Evolutionary conservation across 2,113 vertebrate species (phyloP).

Genomic region (Rhegmatorhina hoffmannsi): DNA sequence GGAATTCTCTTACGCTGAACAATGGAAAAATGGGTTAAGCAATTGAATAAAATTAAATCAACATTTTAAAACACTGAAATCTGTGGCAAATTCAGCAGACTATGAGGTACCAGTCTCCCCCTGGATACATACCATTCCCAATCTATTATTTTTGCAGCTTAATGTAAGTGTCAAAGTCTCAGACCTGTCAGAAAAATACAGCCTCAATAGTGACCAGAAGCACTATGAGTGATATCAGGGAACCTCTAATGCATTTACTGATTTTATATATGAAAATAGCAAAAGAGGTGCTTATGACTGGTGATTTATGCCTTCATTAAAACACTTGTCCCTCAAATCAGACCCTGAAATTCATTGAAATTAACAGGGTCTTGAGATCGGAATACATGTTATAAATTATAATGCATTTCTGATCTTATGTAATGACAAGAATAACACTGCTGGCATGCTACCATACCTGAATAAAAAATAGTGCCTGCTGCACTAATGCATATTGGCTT

Average conservation of each 20-base stretch:
- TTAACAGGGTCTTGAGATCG: conserved; percentile 40
- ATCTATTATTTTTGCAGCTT: not conserved
- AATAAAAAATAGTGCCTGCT: not conserved
- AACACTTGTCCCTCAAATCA: conserved; percentile 34
- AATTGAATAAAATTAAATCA: conserved; percentile 17
- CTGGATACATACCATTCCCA: not conserved
- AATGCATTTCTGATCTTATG: not conserved
- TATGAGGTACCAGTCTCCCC: not conserved
- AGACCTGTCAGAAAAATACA: not conserved
- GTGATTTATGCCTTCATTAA: conserved; percentile 57
- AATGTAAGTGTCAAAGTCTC: not conserved
- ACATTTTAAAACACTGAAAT: conserved; percentile 38
- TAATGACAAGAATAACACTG: not conserved
- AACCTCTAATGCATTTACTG: not conserved
- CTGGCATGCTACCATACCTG: not conserved
- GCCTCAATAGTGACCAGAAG: not conserved
- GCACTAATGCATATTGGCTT: not conserved
- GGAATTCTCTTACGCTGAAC: not conserved
- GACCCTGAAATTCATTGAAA: conserved; percentile 38
- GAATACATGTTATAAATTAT: conserved; percentile 24
- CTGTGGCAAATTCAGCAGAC: not conserved
- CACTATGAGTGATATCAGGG: not conserved
- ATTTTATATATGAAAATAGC: not conserved
- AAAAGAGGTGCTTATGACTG: conserved; percentile 6
- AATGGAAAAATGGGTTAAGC: conserved; percentile 9